phyloP scores from a whole-genome alignment of 2,888 invertebrate genomes.

The Ectemnius continuus region DNA sequence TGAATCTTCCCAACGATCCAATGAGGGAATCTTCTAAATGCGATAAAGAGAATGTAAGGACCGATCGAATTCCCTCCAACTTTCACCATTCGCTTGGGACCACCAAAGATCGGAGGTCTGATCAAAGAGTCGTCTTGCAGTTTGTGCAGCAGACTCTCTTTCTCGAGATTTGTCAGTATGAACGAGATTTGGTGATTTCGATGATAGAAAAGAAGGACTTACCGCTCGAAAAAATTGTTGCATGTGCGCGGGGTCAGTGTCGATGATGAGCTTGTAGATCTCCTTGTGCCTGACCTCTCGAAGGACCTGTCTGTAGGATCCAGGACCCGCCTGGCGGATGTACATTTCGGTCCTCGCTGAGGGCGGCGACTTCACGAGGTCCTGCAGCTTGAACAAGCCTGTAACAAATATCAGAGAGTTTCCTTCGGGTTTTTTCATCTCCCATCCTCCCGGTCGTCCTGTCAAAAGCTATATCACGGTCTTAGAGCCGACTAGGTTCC shows the following conservation, averaged over 20 bases:
- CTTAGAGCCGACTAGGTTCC: too few species aligned
- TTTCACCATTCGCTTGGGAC: slow-evolving; percentile 4
- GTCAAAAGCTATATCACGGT: too few species aligned
- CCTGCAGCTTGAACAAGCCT: slow-evolving; percentile 91
- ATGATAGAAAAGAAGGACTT: slow-evolving; percentile 75
- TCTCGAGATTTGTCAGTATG: too few species aligned
- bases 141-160: too few species aligned
- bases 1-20: too few species aligned
- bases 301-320: slow-evolving; percentile 84
- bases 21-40: not conserved
- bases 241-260: slow-evolving; percentile 90
- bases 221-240: slow-evolving; percentile 92
- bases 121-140: too few species aligned
- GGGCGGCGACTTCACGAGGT: slow-evolving; percentile 86
- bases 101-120: too few species aligned
- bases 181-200: too few species aligned
- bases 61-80: slow-evolving; percentile 23
- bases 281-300: slow-evolving; percentile 92
- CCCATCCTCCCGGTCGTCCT: too few species aligned
- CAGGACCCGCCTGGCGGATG: slow-evolving; percentile 86
- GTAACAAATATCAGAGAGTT: slow-evolving; percentile 19
- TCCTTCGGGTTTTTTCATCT: too few species aligned
- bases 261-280: slow-evolving; percentile 92
- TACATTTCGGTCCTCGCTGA: slow-evolving; percentile 86
- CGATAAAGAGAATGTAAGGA: slow-evolving; percentile 29